phyloP scores from a whole-genome alignment of 2,797 vertebrate species.

The Fistularia tabacaria region DNA sequence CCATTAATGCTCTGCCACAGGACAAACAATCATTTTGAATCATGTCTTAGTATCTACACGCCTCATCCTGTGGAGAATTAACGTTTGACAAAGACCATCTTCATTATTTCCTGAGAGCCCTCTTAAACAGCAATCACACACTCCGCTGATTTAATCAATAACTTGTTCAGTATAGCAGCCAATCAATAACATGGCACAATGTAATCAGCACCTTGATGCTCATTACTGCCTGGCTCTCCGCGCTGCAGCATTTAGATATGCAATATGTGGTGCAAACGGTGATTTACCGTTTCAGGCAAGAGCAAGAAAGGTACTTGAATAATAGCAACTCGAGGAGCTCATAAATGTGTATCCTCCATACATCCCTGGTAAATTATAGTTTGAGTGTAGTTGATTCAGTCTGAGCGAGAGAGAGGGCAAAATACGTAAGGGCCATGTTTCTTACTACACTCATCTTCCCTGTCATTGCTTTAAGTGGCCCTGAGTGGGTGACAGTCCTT shows the following conservation, averaged over 20 bases:
- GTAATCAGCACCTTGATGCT: conserved; percentile 52
- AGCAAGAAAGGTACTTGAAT: conserved; percentile 19
- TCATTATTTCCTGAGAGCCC: conserved; percentile 28
- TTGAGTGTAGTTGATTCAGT: conserved; percentile 40
- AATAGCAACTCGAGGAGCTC: conserved; percentile 30
- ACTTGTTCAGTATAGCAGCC: conserved; percentile 19
- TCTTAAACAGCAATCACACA: conserved; percentile 45
- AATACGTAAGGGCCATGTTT: conserved; percentile 29
- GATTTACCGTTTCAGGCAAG: conserved; percentile 29
- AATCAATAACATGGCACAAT: conserved; percentile 53
- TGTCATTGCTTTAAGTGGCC: conserved; percentile 43
- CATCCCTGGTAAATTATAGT: conserved; percentile 49
- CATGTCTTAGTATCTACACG: background rate
- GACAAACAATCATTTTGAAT: too few relatives aligned
- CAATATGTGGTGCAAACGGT: conserved; percentile 12
- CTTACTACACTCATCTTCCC: conserved; percentile 41
- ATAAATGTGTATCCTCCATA: conserved; percentile 39
- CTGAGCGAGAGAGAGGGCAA: conserved; percentile 27
- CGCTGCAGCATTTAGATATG: conserved; percentile 34
- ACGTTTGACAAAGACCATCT: conserved; percentile 30
- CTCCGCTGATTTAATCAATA: conserved; percentile 48
- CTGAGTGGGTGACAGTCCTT: conserved; percentile 43
- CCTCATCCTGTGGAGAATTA: conserved; percentile 12
- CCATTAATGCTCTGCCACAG: too few relatives aligned
- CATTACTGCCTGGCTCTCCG: conserved; percentile 35